These are phyloP conservation scores for Drosophila albomicans DNA, from an alignment of 1,140 invertebrate species.

Conservation along the genomic window DNA sequence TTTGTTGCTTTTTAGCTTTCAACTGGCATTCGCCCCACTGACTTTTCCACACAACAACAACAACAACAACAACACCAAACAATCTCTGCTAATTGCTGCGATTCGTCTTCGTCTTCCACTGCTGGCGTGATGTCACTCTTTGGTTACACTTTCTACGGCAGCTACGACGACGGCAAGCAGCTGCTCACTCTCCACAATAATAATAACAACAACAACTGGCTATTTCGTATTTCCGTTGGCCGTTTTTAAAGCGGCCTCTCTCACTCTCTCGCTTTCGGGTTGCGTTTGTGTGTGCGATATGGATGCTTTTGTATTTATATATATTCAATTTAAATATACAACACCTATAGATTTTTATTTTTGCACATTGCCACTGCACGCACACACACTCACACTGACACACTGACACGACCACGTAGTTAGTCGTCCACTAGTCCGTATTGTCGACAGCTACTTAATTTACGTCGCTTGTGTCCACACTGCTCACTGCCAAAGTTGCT, in stretches of 20 bases:
- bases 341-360: conserved; percentile 78
- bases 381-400: conserved; percentile 37
- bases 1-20: background rate
- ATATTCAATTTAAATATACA: conserved; percentile 80
- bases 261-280: conserved; percentile 34
- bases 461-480: conserved; percentile 29
- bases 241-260: conserved; percentile 48
- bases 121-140: conserved; percentile 76
- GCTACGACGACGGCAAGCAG: conserved; percentile 23
- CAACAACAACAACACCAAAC: conserved; percentile 17
- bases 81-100: conserved; percentile 40
- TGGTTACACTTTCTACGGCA: conserved; percentile 65
- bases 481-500: conserved; percentile 69
- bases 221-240: conserved; percentile 70
- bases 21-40: conserved; percentile 9
- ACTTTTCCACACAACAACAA: conserved; percentile 36
- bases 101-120: conserved; percentile 9
- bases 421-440: conserved; percentile 28
- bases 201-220: conserved; percentile 1
- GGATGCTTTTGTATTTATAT: conserved; percentile 58
- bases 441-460: conserved; percentile 9
- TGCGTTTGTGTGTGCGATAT: conserved; percentile 25
- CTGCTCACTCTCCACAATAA: conserved; percentile 47
- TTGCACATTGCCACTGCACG: conserved; percentile 75
- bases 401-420: conserved; percentile 51